A percentile compares a stretch with the other conserved stretches of the same genome.
Evolutionary conservation across 2,113 vertebrate species (phyloP).

Genomic region (Clarias gariepinus): DNA sequence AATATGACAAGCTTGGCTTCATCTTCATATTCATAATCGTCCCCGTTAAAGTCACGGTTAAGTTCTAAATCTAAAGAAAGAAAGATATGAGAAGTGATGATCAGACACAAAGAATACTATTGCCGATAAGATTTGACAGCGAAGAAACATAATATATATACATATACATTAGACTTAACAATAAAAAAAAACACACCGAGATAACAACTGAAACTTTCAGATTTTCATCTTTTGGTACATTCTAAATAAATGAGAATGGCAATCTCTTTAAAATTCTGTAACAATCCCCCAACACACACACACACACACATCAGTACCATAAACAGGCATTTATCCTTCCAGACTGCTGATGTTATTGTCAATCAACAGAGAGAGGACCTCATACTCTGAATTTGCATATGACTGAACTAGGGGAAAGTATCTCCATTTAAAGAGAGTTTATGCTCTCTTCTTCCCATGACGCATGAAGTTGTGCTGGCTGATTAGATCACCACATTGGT

Average conservation of each 20-base stretch:
- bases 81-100: constrained; percentile 54
- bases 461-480: constrained; percentile 35
- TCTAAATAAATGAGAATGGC: not conserved
- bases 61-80: constrained; percentile 89
- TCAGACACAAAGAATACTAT: not conserved
- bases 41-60: constrained; percentile 87
- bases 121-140: not conserved
- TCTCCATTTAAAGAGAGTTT: constrained; percentile 42
- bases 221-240: not conserved
- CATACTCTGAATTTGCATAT: not conserved
- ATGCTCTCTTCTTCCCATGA: constrained; percentile 51
- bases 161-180: not conserved
- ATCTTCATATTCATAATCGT: constrained; percentile 95
- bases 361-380: not conserved
- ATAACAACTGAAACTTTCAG: not conserved
- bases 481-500: constrained; percentile 59
- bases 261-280: not conserved
- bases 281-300: not conserved
- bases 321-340: constrained; percentile 7
- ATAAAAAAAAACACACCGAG: not conserved
- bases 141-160: not conserved
- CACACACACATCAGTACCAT: not conserved
- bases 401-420: not conserved
- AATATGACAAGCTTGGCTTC: constrained; percentile 98
- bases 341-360: constrained; percentile 25